phyloP scores from a whole-genome alignment of 1,140 invertebrate genomes.

The Brachionus calyciflorus region DNA sequence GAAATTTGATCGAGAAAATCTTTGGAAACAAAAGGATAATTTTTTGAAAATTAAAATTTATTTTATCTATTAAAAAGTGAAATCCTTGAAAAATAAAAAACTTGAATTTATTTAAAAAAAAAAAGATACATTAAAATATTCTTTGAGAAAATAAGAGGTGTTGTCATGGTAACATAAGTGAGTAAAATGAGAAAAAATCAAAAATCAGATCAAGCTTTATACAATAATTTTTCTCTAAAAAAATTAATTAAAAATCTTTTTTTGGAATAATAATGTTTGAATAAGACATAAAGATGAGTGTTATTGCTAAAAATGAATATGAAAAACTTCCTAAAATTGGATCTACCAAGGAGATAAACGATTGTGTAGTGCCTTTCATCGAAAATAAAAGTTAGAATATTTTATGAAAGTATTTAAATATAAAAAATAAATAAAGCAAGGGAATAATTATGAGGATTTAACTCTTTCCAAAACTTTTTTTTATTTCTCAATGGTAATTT shows the following conservation, averaged over 20 bases:
- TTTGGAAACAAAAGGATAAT: too few species aligned
- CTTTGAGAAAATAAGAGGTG: background rate
- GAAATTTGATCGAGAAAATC: too few species aligned
- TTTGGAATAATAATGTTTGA: constrained; percentile 14
- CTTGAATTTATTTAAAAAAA: too few species aligned
- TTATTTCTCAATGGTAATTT: too few species aligned
- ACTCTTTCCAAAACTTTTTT: too few species aligned
- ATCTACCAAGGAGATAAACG: constrained; percentile 7
- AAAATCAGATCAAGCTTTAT: background rate
- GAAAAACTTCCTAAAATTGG: constrained; percentile 46
- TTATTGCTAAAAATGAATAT: constrained; percentile 22
- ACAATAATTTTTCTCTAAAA: background rate
- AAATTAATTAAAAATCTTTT: constrained; percentile 12
- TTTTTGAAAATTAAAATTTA: too few species aligned
- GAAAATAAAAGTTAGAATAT: constrained; percentile 41
- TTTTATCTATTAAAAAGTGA: too few species aligned
- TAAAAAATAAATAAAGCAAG: background rate
- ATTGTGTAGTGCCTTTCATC: constrained; percentile 38
- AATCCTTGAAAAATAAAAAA: too few species aligned
- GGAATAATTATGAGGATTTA: background rate
- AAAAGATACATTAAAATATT: background rate
- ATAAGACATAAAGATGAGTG: background rate
- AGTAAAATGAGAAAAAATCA: constrained; percentile 18
- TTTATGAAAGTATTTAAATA: background rate
- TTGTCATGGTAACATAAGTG: background rate